phyloP scores from a whole-genome alignment of 2,888 invertebrate species.

The Drosophila paramelanica region DNA sequence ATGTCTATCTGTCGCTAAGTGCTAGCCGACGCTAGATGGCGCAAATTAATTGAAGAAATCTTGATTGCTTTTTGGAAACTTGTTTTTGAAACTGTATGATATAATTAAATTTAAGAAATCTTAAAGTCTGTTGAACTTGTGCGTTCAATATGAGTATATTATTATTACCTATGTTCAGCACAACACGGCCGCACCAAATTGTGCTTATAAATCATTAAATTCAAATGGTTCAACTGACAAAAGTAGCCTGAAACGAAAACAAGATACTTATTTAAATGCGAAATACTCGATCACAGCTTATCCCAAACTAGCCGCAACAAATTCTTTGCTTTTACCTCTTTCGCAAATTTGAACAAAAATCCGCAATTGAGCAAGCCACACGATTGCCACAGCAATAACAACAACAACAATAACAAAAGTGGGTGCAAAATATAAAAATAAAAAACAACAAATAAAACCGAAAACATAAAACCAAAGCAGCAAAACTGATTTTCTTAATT shows the following conservation, averaged over 20 bases:
- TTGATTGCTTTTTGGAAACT: neutral
- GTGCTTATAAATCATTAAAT: neutral
- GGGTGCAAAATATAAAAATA: conserved; percentile 51
- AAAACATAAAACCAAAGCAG: conserved; percentile 30
- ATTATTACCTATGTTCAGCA: too few species aligned
- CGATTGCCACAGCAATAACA: conserved; percentile 49
- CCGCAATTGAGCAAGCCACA: conserved; percentile 59
- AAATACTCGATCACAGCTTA: conserved; percentile 27
- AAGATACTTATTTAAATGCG: conserved; percentile 38
- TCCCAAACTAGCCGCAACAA: conserved; percentile 26
- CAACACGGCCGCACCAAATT: neutral
- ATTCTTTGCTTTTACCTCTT: conserved; percentile 72
- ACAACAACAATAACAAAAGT: conserved; percentile 29
- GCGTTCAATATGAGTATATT: neutral
- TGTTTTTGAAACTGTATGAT: neutral
- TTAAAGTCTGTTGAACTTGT: neutral
- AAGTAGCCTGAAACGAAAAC: conserved; percentile 14
- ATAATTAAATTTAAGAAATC: too few species aligned
- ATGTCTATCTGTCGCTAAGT: too few species aligned
- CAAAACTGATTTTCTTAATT: conserved; percentile 73
- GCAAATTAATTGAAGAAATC: neutral
- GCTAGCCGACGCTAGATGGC: conserved; percentile 25
- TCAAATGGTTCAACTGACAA: conserved; percentile 3
- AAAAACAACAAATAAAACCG: conserved; percentile 1
- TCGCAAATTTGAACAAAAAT: conserved; percentile 62